Percentiles rank a stretch among this genome's conserved stretches.
Evolutionary conservation across 2,113 vertebrate species (phyloP).

Genomic region (Amblyopsis rosae): DNA sequence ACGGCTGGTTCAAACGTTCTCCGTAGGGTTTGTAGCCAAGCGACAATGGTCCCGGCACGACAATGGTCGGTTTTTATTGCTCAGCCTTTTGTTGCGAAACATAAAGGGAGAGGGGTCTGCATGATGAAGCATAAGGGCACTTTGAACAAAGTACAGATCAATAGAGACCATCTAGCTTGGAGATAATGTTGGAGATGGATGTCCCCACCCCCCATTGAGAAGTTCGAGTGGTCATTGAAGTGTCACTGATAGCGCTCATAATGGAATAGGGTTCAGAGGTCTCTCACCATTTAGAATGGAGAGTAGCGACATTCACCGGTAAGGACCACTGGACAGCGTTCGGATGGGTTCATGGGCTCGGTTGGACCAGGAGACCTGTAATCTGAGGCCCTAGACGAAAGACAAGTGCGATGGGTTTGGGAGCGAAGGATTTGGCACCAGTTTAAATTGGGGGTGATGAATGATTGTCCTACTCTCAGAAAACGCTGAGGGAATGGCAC

Average conservation of each 20-base stretch:
- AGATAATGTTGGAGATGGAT: conserved; percentile 33
- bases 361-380: conserved; percentile 4
- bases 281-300: conserved; percentile 8
- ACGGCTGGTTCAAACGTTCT: conserved; percentile 47
- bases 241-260: conserved; percentile 36
- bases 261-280: conserved; percentile 42
- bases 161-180: conserved; percentile 57
- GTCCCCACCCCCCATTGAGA: background rate
- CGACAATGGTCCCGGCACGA: conserved; percentile 34
- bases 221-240: conserved; percentile 41
- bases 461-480: no score
- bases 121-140: conserved; percentile 29
- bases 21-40: conserved; percentile 32
- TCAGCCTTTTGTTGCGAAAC: conserved; percentile 55
- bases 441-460: no score
- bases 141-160: conserved; percentile 70
- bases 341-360: conserved; percentile 16
- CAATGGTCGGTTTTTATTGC: conserved; percentile 43
- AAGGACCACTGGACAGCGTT: conserved; percentile 14
- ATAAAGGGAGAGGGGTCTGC: conserved; percentile 43
- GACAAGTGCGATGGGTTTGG: no score
- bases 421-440: no score
- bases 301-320: conserved; percentile 4
- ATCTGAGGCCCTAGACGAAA: background rate
- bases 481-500: no score